Evolutionary conservation across 2,113 vertebrate genomes (phyloP).

Genomic region (Microtus ochrogaster): DNA sequence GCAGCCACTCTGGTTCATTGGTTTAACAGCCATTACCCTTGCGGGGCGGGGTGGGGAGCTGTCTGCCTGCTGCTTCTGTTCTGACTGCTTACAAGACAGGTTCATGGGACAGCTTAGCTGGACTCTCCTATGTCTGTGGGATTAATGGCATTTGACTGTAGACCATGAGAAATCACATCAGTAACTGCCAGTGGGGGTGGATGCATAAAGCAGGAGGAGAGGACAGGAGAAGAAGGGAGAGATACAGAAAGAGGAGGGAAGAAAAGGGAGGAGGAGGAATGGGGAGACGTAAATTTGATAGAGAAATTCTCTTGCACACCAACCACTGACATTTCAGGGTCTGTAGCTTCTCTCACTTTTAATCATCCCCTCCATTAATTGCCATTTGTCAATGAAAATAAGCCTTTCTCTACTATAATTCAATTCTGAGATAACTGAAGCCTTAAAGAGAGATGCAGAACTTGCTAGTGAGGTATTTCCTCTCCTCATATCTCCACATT

Average conservation of each 20-base stretch:
- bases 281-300: not conserved
- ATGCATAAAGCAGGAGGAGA: conserved; percentile 4
- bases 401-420: conserved; percentile 59
- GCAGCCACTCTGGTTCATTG: conserved; percentile 67
- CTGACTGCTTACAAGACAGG: conserved; percentile 68
- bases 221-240: conserved; percentile 1
- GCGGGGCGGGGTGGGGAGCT: not conserved
- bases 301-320: conserved; percentile 42
- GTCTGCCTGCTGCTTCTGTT: conserved; percentile 31
- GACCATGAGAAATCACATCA: conserved; percentile 72
- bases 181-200: not conserved
- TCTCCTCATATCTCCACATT: not conserved
- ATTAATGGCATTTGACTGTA: conserved; percentile 75
- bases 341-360: conserved; percentile 63
- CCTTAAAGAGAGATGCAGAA: not conserved
- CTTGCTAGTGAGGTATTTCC: not conserved
- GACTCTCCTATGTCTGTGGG: conserved; percentile 42
- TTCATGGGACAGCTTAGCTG: conserved; percentile 65
- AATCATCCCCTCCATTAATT: conserved; percentile 59
- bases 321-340: conserved; percentile 50
- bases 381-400: conserved; percentile 66
- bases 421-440: conserved; percentile 51
- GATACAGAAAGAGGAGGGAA: not conserved
- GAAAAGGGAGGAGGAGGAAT: not conserved
- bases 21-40: conserved; percentile 56